These are phyloP conservation scores for Pipistrellus nathusii DNA, from an alignment of 2,797 vertebrate genomes.

Conservation along the genomic window DNA sequence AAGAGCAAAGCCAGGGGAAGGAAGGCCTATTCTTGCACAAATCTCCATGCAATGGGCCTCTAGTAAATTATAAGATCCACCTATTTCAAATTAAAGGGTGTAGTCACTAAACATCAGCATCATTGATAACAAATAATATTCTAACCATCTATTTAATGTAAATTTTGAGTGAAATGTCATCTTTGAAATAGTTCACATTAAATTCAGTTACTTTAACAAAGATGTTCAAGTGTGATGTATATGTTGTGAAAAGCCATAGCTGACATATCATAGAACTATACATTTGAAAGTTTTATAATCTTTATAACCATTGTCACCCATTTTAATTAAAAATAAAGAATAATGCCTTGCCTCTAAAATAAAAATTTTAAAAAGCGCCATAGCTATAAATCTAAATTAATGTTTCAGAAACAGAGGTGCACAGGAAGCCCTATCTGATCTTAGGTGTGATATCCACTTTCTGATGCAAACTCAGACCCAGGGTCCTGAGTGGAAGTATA, in stretches of 20 bases:
- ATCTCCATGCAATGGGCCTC: too few species aligned
- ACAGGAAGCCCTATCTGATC: not conserved
- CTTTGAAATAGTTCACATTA: not conserved
- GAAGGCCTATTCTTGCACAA: too few species aligned
- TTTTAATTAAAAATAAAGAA: not conserved
- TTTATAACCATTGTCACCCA: not conserved
- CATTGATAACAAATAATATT: not conserved
- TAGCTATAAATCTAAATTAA: not conserved
- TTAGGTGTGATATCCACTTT: not conserved
- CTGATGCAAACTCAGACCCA: not conserved
- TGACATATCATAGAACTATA: not conserved
- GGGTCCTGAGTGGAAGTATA: not conserved
- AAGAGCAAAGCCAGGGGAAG: too few species aligned
- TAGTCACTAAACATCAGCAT: not conserved
- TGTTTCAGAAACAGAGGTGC: not conserved
- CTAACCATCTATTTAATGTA: not conserved
- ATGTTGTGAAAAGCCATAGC: not conserved
- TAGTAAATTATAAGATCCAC: not conserved
- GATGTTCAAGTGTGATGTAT: not conserved
- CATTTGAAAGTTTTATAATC: not conserved
- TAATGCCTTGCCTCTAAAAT: not conserved
- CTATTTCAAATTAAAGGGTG: not conserved
- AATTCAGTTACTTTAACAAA: not conserved
- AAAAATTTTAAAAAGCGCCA: not conserved
- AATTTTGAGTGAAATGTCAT: not conserved